Conservation (phyloP, 2,113 vertebrate genomes). For the Struthio camelus region DNA sequence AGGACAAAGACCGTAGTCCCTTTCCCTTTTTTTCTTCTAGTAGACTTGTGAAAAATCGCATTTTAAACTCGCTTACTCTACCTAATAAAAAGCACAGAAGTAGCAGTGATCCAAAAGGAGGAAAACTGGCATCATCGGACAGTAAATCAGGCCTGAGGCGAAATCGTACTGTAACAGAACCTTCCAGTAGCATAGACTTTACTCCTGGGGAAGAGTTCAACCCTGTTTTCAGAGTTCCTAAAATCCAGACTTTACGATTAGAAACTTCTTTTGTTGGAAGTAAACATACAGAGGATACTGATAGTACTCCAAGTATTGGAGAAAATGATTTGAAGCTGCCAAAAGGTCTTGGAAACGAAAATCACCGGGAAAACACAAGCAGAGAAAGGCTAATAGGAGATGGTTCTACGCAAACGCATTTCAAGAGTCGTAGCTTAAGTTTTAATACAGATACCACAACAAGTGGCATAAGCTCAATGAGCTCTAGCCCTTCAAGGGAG, state of each 20-base stretch:
- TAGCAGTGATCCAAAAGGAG: conserved; percentile 90
- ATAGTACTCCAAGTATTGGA: conserved; percentile 83
- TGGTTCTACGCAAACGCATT: conserved; percentile 84
- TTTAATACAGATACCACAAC: conserved; percentile 99
- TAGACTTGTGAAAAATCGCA: conserved; percentile 90
- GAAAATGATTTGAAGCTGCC: conserved; percentile 81
- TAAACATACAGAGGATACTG: conserved; percentile 80
- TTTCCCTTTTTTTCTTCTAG: conserved; percentile 93
- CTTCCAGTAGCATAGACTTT: conserved; percentile 82
- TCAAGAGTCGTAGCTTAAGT: conserved; percentile 98
- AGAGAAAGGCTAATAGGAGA: conserved; percentile 90
- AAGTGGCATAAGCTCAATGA: conserved; percentile 99
- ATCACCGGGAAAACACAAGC: conserved; percentile 86
- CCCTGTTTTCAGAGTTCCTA: conserved; percentile 83
- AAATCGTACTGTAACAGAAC: conserved; percentile 92
- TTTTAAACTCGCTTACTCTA: conserved; percentile 91
- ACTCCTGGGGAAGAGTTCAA: conserved; percentile 84
- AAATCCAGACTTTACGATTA: conserved; percentile 88
- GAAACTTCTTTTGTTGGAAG: conserved; percentile 92
- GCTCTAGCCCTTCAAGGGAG: conserved; percentile 96
- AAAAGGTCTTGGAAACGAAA: conserved; percentile 80
- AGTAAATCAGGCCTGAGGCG: conserved; percentile 82
- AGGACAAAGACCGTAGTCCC: conserved; percentile 91
- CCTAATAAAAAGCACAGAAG: conserved; percentile 96
- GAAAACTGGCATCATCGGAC: conserved; percentile 81